Conservation (phyloP, 2,888 invertebrate species). For the Leptopterna dolabrata region DNA sequence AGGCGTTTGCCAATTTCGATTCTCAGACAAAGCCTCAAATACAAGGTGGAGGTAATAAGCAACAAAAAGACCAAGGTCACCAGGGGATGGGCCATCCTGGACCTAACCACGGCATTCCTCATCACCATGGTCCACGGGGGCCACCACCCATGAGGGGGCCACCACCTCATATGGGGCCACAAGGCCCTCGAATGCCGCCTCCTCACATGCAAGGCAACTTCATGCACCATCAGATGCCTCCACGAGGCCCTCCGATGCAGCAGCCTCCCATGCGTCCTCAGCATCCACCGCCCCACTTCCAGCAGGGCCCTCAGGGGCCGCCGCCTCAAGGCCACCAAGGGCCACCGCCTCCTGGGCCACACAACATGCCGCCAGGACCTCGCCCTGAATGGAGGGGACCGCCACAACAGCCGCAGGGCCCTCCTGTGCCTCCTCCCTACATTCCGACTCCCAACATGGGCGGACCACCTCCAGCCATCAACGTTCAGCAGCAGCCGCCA, state of each 20-base stretch:
- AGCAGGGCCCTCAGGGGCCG: constrained; percentile 65
- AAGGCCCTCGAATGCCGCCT: constrained; percentile 44
- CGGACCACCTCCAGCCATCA: constrained; percentile 33
- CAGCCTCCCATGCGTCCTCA: constrained; percentile 59
- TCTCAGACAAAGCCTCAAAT: constrained; percentile 47
- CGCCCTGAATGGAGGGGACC: constrained; percentile 68
- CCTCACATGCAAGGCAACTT: constrained; percentile 46
- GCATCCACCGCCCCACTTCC: constrained; percentile 56
- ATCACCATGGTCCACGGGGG: constrained; percentile 24
- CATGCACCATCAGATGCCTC: constrained; percentile 40
- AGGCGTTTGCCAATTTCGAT: constrained; percentile 47
- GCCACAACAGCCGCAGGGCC: constrained; percentile 69
- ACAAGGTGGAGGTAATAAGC: constrained; percentile 32
- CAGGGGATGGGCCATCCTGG: constrained; percentile 26
- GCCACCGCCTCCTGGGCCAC: constrained; percentile 66
- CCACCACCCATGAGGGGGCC: constrained; percentile 45
- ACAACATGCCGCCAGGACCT: constrained; percentile 30
- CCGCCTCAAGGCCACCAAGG: constrained; percentile 67
- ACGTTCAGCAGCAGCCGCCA: constrained; percentile 40
- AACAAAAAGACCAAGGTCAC: constrained; percentile 35
- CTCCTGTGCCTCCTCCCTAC: constrained; percentile 69
- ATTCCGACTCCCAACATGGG: constrained; percentile 46
- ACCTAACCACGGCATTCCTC: constrained; percentile 26
- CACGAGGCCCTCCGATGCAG: constrained; percentile 55
- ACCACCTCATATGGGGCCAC: constrained; percentile 44